Evolutionary conservation across 2,797 vertebrate species (phyloP).

Genomic region (Orientallactaga sibirica): DNA sequence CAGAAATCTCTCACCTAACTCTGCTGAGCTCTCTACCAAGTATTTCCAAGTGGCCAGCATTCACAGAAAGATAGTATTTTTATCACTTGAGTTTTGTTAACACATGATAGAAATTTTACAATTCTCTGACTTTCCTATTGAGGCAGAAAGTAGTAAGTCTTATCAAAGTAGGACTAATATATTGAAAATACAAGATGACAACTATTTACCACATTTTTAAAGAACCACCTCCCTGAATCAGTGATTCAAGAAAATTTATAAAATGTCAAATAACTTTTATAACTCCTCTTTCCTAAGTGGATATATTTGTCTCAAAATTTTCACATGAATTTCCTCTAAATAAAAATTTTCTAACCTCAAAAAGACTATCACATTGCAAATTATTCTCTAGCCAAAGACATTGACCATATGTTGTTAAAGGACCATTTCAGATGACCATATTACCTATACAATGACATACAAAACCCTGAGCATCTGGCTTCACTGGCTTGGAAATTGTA

Average conservation of each 20-base stretch:
- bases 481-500: neutral
- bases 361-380: constrained; percentile 16
- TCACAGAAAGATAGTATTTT: neutral
- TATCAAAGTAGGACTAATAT: neutral
- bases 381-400: neutral
- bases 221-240: neutral
- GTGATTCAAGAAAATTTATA: constrained; percentile 29
- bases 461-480: neutral
- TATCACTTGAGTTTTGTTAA: neutral
- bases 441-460: neutral
- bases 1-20: neutral
- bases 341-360: neutral
- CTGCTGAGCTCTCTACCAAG: neutral
- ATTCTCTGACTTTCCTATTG: constrained; percentile 16
- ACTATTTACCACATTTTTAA: constrained; percentile 38
- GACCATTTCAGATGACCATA: neutral
- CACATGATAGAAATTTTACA: neutral
- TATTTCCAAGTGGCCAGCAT: neutral
- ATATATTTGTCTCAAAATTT: constrained; percentile 57
- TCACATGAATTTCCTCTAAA: constrained; percentile 2
- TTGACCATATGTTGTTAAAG: constrained; percentile 32
- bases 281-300: constrained; percentile 29
- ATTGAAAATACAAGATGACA: constrained; percentile 31
- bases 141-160: constrained; percentile 37
- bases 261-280: constrained; percentile 5